Conservation (phyloP, 1,140 invertebrate genomes). For the Mercenaria mercenaria region DNA sequence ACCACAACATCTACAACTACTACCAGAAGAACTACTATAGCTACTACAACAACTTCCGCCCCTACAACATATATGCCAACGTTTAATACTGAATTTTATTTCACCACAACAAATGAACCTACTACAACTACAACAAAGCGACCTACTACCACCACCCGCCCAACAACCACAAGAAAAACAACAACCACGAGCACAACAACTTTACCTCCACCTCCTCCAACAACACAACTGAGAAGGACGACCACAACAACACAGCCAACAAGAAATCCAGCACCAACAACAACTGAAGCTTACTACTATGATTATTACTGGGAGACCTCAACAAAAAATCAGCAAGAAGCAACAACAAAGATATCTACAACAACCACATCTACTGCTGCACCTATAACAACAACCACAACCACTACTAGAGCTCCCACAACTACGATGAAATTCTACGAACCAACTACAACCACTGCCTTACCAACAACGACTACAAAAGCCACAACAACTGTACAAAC, state of each 20-base stretch:
- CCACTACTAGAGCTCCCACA: neutral
- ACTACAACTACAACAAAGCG: neutral
- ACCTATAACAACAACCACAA: conserved; percentile 18
- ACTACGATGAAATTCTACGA: conserved; percentile 23
- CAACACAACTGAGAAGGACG: neutral
- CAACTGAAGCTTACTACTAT: neutral
- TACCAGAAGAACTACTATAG: neutral
- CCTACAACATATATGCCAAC: conserved; percentile 1
- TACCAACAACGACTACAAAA: conserved; percentile 20
- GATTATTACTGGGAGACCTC: conserved; percentile 16
- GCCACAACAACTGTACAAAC: neutral
- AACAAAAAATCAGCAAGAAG: neutral
- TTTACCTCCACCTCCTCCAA: neutral
- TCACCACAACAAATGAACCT: neutral
- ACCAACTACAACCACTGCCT: neutral
- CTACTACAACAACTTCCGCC: neutral
- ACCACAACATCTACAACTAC: neutral
- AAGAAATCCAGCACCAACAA: neutral
- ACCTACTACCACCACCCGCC: neutral
- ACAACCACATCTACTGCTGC: neutral
- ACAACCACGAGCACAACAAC: conserved; percentile 4
- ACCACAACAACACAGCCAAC: conserved; percentile 12
- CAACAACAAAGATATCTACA: neutral
- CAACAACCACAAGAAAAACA: conserved; percentile 27
- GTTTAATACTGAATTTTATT: neutral